Evolutionary conservation across 53 echinoderm and acorn worm genomes (phyloP).

Genomic region (Crossaster papposus): DNA sequence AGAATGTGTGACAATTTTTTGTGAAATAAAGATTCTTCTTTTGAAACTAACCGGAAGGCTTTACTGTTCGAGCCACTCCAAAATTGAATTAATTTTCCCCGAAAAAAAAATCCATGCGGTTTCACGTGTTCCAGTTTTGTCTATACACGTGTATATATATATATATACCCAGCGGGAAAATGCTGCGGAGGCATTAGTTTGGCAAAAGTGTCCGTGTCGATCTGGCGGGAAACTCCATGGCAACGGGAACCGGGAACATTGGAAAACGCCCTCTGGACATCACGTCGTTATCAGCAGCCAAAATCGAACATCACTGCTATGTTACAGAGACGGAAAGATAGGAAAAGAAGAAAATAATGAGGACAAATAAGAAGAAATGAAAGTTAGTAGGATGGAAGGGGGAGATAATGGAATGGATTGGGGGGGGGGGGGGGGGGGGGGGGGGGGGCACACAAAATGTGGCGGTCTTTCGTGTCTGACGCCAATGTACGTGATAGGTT

Average conservation of each 20-base stretch:
- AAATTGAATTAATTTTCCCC: too few species aligned
- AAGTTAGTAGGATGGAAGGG: constrained; percentile 2
- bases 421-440: not conserved
- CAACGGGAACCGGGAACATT: constrained; percentile 17
- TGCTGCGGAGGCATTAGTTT: not conserved
- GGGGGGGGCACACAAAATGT: not conserved
- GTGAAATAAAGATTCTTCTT: too few species aligned
- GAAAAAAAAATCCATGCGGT: too few species aligned
- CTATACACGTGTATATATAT: not conserved
- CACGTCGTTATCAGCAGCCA: constrained; percentile 29
- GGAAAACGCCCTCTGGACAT: constrained; percentile 46
- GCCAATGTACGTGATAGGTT: constrained; percentile 6
- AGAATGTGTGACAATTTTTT: too few species aligned
- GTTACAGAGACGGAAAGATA: not conserved
- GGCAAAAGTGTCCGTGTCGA: not conserved
- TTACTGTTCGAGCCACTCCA: too few species aligned
- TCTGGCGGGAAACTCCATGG: constrained; percentile 49
- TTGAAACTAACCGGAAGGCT: too few species aligned
- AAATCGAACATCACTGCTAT: constrained; percentile 55
- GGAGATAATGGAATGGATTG: constrained; percentile 1
- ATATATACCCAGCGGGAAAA: not conserved
- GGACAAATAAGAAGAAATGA: constrained; percentile 1
- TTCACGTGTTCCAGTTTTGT: not conserved
- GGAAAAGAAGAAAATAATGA: not conserved
- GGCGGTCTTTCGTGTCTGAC: constrained; percentile 27